A percentile compares a stretch with the other conserved stretches of the same genome.
These are phyloP conservation scores for Trichonephila clavipes DNA, from an alignment of 1,140 invertebrate genomes.

Conservation along the genomic window DNA sequence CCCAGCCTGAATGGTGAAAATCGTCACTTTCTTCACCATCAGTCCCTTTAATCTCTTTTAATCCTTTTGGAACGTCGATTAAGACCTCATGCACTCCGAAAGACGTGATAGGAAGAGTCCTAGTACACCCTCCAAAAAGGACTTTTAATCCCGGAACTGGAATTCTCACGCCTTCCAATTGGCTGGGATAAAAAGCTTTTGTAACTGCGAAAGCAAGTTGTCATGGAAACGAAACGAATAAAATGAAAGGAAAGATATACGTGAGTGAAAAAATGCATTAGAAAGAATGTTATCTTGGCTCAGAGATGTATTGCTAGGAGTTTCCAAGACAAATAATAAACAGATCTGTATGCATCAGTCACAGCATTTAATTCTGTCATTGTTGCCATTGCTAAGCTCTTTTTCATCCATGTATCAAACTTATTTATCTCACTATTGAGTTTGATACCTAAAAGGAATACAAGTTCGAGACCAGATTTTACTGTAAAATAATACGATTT, in stretches of 20 bases:
- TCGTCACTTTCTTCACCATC: background rate
- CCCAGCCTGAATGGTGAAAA: too few relatives aligned
- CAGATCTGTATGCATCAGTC: too few relatives aligned
- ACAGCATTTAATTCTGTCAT: too few relatives aligned
- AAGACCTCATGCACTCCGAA: background rate
- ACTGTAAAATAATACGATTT: too few relatives aligned
- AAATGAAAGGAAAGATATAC: background rate
- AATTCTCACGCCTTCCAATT: background rate
- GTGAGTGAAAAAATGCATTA: background rate
- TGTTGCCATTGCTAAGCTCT: too few relatives aligned
- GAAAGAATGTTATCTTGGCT: background rate
- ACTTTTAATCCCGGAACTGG: background rate
- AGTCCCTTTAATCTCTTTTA: background rate
- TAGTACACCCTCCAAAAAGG: background rate
- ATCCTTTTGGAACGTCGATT: background rate
- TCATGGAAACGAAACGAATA: background rate
- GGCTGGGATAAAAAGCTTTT: background rate
- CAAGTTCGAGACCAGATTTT: too few relatives aligned
- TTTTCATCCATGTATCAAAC: too few relatives aligned
- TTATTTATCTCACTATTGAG: too few relatives aligned
- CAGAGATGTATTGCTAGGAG: too few relatives aligned
- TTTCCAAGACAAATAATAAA: too few relatives aligned
- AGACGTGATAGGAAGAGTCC: background rate
- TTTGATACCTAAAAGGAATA: too few relatives aligned
- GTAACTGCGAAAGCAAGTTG: background rate